These are phyloP conservation scores for Dryas iulia DNA, from an alignment of 1,140 invertebrate genomes.

Conservation along the genomic window DNA sequence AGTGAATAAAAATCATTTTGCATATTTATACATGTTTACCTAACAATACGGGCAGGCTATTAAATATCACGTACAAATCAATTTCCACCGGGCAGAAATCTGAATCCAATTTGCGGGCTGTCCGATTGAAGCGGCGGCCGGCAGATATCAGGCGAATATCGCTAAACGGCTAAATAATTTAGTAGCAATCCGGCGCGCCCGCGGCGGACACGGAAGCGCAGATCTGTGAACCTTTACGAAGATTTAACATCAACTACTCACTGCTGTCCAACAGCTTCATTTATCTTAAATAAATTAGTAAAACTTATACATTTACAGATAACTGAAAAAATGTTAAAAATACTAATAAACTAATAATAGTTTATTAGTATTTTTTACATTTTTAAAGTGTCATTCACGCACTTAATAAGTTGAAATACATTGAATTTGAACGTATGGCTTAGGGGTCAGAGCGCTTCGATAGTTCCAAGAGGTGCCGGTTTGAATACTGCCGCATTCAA, in stretches of 20 bases:
- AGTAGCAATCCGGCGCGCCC: constrained; percentile 65
- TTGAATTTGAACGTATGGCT: too few relatives aligned
- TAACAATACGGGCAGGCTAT: constrained; percentile 52
- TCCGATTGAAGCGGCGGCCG: constrained; percentile 65
- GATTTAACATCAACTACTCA: not conserved
- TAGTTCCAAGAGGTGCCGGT: too few relatives aligned
- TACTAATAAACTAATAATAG: too few relatives aligned
- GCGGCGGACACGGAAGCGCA: constrained; percentile 42
- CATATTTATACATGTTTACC: constrained; percentile 41
- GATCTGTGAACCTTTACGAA: constrained; percentile 27
- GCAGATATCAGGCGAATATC: constrained; percentile 75
- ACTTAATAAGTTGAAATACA: too few relatives aligned
- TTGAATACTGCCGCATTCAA: too few relatives aligned
- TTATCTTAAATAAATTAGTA: too few relatives aligned
- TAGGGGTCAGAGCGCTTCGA: too few relatives aligned
- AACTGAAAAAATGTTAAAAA: too few relatives aligned
- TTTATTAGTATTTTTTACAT: too few relatives aligned
- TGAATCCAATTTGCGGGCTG: constrained; percentile 79
- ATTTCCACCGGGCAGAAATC: constrained; percentile 74
- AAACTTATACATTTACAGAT: too few relatives aligned
- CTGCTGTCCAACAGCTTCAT: not conserved
- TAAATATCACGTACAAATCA: constrained; percentile 78
- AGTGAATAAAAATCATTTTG: constrained; percentile 14
- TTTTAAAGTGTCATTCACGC: too few relatives aligned
- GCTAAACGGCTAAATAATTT: constrained; percentile 79